Evolutionary conservation across 2,888 invertebrate genomes (phyloP), one percentile per base, ranked within the genome.

Genomic region (Druceiella hillmani): DNA sequence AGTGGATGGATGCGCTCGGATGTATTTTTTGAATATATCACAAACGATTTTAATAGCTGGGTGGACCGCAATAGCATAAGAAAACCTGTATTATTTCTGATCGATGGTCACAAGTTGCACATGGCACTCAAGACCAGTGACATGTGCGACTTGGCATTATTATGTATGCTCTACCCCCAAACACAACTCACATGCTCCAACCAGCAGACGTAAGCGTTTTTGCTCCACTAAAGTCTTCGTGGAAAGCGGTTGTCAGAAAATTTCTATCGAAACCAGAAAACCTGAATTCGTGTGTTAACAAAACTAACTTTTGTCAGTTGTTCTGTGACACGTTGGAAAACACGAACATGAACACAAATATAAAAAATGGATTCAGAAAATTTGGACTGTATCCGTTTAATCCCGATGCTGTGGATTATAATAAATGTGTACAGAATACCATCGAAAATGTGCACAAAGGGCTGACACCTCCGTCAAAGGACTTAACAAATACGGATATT

Each of bases 131-230:
- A 15, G 24, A 13, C 25, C 2, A 51, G 49, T 22, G 9, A 14
- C 2, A 9, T 45, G 2, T 52, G 50, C 24, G 44, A 50, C 4
- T 42, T 6, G 11, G 25, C 16, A 51, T 52, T 11, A 50, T 50
- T 37, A 41, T 50, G 14, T 50, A 51, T 34, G 51, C 50, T 4
- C 36, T 53, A 11, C 51, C 49, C 3, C 48, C 53, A 2, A 53
- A 54, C 36, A 48, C 51, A 3, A 55, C 50, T 4, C 52, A 52
- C 13, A 49, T 51, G 7, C 17, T 50, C 7, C 52, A 52, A 33
- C 52, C 52, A 33, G 52, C 49, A 25, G 50, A 50, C 24, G 52
- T 54, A 10, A 45, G 52, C 14, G 46, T 51, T 1, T 52, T 50
- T 38, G 39, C 13, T 2, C 49, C 50, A 5, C 3, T 52, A 22